Conservation (phyloP, 2,888 invertebrate genomes). For the Timandra comae region DNA sequence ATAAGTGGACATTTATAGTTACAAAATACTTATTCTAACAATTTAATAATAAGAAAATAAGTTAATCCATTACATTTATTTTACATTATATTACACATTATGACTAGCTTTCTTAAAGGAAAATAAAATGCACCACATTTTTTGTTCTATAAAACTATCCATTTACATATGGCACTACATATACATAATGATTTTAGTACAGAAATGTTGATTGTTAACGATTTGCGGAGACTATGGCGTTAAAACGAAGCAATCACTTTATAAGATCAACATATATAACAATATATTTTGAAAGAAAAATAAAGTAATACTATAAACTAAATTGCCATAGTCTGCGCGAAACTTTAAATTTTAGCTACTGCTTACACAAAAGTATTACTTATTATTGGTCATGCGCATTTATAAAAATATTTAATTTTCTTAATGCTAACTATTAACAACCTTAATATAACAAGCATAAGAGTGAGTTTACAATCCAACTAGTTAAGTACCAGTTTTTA, state of each 20-base stretch:
- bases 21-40: background rate
- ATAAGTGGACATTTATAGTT: background rate
- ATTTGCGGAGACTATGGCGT: too few relatives aligned
- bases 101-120: conserved; percentile 64
- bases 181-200: conserved; percentile 24
- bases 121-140: conserved; percentile 58
- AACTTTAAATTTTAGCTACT: conserved; percentile 20
- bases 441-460: conserved; percentile 7
- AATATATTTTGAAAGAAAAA: too few relatives aligned
- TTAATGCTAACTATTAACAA: conserved; percentile 46
- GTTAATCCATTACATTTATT: conserved; percentile 34
- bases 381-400: conserved; percentile 53
- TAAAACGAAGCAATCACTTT: too few relatives aligned
- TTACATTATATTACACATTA: conserved; percentile 50
- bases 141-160: conserved; percentile 36
- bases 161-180: conserved; percentile 47
- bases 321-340: background rate
- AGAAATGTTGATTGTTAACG: conserved; percentile 15
- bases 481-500: background rate
- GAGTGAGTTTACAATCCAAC: conserved; percentile 5
- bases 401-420: conserved; percentile 65
- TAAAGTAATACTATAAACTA: too few relatives aligned
- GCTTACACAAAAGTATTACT: conserved; percentile 37
- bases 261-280: too few relatives aligned
- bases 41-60: conserved; percentile 33